Conservation (phyloP, 2,888 invertebrate genomes). For the Altica lythri region DNA sequence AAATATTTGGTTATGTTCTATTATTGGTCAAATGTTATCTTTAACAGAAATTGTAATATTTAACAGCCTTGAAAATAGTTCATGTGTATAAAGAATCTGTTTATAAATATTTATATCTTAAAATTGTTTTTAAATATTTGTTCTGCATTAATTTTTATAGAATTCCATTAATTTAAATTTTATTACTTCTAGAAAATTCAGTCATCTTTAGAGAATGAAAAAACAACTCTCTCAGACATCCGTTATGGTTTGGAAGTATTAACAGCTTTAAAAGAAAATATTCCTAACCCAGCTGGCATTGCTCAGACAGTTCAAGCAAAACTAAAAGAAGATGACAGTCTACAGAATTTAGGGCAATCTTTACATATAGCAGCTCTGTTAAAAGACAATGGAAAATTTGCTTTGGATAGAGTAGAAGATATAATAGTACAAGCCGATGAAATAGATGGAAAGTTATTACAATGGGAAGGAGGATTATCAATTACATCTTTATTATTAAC, state of each 20-base stretch:
- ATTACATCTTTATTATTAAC: constrained; percentile 70
- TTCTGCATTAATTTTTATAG: too few relatives aligned
- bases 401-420: constrained; percentile 82
- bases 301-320: constrained; percentile 74
- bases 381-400: constrained; percentile 66
- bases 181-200: constrained; percentile 37
- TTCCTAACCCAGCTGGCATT: constrained; percentile 70
- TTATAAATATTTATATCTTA: too few relatives aligned
- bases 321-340: constrained; percentile 83
- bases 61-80: too few relatives aligned
- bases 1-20: too few relatives aligned
- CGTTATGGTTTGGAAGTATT: constrained; percentile 75
- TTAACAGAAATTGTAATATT: too few relatives aligned
- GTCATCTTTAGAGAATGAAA: constrained; percentile 64
- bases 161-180: too few relatives aligned
- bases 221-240: constrained; percentile 70
- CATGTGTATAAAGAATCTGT: too few relatives aligned
- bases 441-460: constrained; percentile 80
- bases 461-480: constrained; percentile 91
- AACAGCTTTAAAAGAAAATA: constrained; percentile 68
- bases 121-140: too few relatives aligned
- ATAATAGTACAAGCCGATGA: constrained; percentile 95
- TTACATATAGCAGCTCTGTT: constrained; percentile 82
- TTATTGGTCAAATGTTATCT: too few relatives aligned
- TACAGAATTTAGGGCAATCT: constrained; percentile 77